These are phyloP conservation scores for Bombus fervidus DNA, from an alignment of 1,140 invertebrate species.

Conservation along the genomic window DNA sequence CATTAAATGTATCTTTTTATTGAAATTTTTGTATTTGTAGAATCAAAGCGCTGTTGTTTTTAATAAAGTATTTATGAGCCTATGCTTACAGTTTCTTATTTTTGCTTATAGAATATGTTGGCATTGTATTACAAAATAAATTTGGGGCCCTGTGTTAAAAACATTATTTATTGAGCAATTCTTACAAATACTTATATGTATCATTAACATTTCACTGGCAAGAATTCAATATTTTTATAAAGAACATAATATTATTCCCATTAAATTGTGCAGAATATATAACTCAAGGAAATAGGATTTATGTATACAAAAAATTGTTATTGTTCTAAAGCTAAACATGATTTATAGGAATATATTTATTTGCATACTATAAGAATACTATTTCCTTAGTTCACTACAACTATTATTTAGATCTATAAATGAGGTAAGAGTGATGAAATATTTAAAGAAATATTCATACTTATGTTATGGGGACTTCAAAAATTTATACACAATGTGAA, in stretches of 20 bases:
- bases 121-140: not conserved
- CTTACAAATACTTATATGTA: conserved; percentile 42
- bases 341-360: not conserved
- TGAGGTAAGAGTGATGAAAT: conserved; percentile 46
- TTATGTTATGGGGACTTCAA: not conserved
- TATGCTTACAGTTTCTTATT: not conserved
- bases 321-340: not conserved
- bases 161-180: conserved; percentile 71
- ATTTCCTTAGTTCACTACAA: conserved; percentile 29
- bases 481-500: not conserved
- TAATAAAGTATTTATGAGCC: not conserved
- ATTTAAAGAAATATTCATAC: not conserved
- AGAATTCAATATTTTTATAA: conserved; percentile 54
- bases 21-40: not conserved
- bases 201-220: conserved; percentile 60
- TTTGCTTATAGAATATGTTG: not conserved
- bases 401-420: not conserved
- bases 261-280: not conserved
- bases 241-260: conserved; percentile 25
- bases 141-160: conserved; percentile 34
- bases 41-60: not conserved
- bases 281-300: conserved; percentile 30
- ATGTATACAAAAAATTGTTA: not conserved
- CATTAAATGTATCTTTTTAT: not conserved
- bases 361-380: conserved; percentile 26